Conservation (phyloP, 2,113 vertebrate genomes). For the Hiodon alosoides region DNA sequence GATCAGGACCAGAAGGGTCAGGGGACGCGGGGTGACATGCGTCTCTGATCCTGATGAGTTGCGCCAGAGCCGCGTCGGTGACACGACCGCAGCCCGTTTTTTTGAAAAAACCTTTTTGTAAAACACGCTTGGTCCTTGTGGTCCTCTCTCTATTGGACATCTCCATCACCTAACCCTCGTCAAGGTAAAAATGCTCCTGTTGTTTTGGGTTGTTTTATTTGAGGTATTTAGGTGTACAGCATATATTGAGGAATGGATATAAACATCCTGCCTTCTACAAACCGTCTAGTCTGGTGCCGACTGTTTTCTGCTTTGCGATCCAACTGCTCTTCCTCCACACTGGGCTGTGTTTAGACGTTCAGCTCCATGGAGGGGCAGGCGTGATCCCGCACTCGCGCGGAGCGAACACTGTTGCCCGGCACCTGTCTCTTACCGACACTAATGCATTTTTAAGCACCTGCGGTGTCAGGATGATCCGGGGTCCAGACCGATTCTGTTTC, state of each 20-base stretch:
- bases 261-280: too few relatives aligned
- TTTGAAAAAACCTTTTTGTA: background rate
- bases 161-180: too few relatives aligned
- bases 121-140: too few relatives aligned
- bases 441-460: constrained; percentile 25
- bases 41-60: background rate
- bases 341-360: background rate
- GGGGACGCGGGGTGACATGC: background rate
- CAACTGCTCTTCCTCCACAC: background rate
- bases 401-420: background rate
- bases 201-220: too few relatives aligned
- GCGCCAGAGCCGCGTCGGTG: background rate
- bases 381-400: background rate
- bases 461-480: constrained; percentile 17
- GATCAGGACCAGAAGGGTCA: background rate
- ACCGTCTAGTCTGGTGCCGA: background rate
- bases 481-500: constrained; percentile 31
- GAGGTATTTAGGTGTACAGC: too few relatives aligned
- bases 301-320: background rate
- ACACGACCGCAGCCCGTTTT: background rate
- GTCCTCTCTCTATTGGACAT: too few relatives aligned
- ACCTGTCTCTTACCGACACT: constrained; percentile 17
- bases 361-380: background rate
- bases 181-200: too few relatives aligned
- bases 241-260: too few relatives aligned